These are phyloP conservation scores for Eumacrocentrus americanus DNA, from an alignment of 2,888 invertebrate species.

Conservation along the genomic window DNA sequence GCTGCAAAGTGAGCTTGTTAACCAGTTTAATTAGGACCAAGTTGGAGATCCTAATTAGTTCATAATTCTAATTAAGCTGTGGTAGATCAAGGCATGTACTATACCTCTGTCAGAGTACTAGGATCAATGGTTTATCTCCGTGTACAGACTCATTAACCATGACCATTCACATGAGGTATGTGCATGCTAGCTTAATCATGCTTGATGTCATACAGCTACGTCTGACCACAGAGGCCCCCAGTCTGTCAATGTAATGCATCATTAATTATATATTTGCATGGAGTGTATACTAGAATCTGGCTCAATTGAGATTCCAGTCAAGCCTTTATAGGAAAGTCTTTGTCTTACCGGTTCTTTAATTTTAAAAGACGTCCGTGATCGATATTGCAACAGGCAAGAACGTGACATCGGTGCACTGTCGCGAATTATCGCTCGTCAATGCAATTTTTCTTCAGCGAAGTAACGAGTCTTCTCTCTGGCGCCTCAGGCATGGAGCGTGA, in stretches of 20 bases:
- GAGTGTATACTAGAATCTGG: not conserved
- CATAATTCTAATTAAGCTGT: too few species aligned
- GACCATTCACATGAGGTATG: not conserved
- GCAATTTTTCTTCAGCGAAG: not conserved
- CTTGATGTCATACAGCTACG: not conserved
- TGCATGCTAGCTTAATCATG: not conserved
- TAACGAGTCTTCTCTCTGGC: too few species aligned
- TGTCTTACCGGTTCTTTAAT: too few species aligned
- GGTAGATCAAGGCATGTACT: too few species aligned
- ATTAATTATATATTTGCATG: slow-evolving; percentile 9
- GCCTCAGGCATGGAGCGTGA: too few species aligned
- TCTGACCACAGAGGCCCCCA: not conserved
- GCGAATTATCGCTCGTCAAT: slow-evolving; percentile 9
- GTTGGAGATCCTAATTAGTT: too few species aligned
- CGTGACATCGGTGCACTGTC: slow-evolving; percentile 8
- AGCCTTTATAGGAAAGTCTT: too few species aligned
- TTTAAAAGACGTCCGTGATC: slow-evolving; percentile 12
- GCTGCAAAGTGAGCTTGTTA: too few species aligned
- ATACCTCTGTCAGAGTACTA: too few species aligned
- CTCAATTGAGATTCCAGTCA: not conserved
- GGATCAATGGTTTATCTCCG: too few species aligned
- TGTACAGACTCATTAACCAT: too few species aligned
- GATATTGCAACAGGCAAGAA: slow-evolving; percentile 11
- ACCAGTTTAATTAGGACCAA: too few species aligned
- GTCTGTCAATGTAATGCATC: not conserved